Conservation (phyloP, 2,888 invertebrate species). For the Pilophorus perplexus region DNA sequence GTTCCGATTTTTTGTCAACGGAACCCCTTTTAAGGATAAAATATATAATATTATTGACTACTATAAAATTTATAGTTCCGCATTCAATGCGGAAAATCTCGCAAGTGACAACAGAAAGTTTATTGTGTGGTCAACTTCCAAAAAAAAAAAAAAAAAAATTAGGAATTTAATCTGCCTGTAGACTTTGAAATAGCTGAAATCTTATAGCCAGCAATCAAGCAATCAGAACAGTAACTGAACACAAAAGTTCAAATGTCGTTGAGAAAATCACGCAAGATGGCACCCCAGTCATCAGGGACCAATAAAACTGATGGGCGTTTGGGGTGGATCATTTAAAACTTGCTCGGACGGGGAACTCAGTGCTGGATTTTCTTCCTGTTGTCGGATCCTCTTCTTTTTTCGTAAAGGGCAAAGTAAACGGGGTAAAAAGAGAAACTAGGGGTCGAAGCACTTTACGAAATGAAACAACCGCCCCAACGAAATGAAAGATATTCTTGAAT, state of each 20-base stretch:
- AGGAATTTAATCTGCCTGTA: no score
- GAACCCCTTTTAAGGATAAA: no score
- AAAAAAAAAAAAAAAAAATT: no score
- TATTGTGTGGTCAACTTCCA: no score
- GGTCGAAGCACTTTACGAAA: conserved; percentile 36
- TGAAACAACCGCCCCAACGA: conserved; percentile 34
- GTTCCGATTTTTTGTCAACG: no score
- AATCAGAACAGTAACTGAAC: conserved; percentile 1
- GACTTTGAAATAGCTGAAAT: no score
- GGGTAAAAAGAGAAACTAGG: conserved; percentile 25
- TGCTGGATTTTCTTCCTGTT: neutral
- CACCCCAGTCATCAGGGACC: neutral
- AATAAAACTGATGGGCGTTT: conserved; percentile 20
- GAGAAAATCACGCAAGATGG: neutral
- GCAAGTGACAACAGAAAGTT: no score
- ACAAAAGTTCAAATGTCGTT: conserved; percentile 10
- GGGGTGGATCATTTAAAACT: neutral
- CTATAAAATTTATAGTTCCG: no score
- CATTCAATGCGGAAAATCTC: no score
- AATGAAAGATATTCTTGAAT: conserved; percentile 42
- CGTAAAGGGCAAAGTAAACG: neutral
- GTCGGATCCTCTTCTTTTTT: neutral
- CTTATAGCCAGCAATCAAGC: no score
- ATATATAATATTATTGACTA: no score
- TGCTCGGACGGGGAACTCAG: neutral